A percentile compares a stretch with the other conserved stretches of the same genome.
These are phyloP conservation scores for Enteromius thamalakanensis DNA, from an alignment of 2,797 vertebrate species.

Conservation along the genomic window DNA sequence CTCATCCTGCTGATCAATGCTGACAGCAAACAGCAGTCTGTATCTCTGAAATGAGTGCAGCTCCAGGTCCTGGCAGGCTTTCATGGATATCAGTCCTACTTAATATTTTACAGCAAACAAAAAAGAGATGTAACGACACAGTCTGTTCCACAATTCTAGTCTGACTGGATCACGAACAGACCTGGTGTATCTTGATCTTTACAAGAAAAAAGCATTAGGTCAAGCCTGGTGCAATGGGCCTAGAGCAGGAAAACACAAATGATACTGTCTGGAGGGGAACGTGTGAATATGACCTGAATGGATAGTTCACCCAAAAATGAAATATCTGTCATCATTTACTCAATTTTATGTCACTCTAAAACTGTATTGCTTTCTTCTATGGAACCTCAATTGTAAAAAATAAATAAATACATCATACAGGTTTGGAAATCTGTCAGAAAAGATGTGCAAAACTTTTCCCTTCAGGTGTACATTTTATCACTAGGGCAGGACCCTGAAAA, in stretches of 20 bases:
- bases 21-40: constrained; percentile 24
- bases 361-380: not conserved
- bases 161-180: not conserved
- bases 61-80: constrained; percentile 9
- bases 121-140: not conserved
- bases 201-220: not conserved
- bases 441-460: not conserved
- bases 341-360: not conserved
- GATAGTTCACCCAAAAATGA: not conserved
- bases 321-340: not conserved
- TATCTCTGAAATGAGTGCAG: not conserved
- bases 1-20: constrained; percentile 4
- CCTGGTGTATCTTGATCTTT: not conserved
- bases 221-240: not conserved
- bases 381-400: not conserved
- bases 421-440: not conserved
- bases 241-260: not conserved
- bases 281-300: not conserved
- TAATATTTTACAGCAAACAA: constrained; percentile 19
- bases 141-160: not conserved
- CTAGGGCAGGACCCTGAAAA: not conserved
- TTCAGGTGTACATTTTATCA: not conserved
- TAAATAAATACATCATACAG: not conserved
- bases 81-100: constrained; percentile 4
- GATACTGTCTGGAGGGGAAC: not conserved